These are phyloP conservation scores for Formica exsecta DNA, from an alignment of 1,140 invertebrate species.

Conservation along the genomic window DNA sequence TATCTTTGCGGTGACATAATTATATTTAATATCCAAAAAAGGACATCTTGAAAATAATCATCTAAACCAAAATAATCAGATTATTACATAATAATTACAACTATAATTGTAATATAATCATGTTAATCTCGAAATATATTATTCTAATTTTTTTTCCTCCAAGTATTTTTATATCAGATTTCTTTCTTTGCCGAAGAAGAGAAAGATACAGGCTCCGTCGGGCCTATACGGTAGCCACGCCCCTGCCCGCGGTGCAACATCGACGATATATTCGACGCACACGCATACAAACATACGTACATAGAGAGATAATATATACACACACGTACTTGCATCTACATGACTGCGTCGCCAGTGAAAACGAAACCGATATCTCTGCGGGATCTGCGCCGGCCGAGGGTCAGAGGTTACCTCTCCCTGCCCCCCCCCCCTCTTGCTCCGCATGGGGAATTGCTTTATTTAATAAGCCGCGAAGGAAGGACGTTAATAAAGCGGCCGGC, in stretches of 20 bases:
- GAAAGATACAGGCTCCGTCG: constrained; percentile 21
- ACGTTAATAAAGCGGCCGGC: constrained; percentile 82
- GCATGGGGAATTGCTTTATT: constrained; percentile 84
- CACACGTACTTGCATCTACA: constrained; percentile 42
- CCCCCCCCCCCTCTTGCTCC: too few species aligned
- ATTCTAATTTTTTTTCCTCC: background rate
- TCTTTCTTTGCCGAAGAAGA: constrained; percentile 8
- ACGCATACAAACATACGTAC: constrained; percentile 7
- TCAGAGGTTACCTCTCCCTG: constrained; percentile 63
- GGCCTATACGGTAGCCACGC: constrained; percentile 64
- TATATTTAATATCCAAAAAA: background rate
- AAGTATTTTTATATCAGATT: background rate
- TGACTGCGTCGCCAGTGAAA: constrained; percentile 76
- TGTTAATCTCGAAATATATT: background rate
- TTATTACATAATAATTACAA: background rate
- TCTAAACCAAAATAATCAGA: background rate
- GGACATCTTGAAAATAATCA: background rate
- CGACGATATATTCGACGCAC: constrained; percentile 62
- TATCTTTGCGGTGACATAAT: background rate
- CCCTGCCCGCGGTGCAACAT: constrained; percentile 62
- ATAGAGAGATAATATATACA: background rate
- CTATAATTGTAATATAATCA: constrained; percentile 1
- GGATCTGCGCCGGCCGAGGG: constrained; percentile 77
- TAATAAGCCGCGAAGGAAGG: constrained; percentile 82
- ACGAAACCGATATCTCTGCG: constrained; percentile 81